Percentiles rank a stretch among this genome's conserved stretches.
Evolutionary conservation across 2,797 vertebrate genomes (phyloP).

Genomic region (Taeniopygia guttata): DNA sequence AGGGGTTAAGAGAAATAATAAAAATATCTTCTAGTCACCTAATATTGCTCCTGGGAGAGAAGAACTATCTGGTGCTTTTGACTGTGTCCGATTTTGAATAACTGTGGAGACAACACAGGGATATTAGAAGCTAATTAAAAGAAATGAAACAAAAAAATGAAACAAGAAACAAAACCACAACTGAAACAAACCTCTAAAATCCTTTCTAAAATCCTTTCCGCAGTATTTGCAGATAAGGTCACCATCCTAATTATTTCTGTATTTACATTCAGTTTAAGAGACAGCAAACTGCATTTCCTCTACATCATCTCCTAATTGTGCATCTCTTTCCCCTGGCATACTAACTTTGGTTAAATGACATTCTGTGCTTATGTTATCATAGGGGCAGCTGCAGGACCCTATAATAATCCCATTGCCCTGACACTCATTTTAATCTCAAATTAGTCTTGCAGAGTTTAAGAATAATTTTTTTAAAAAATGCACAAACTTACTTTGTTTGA

Average conservation of each 20-base stretch:
- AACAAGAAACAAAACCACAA: background rate
- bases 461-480: background rate
- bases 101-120: constrained; percentile 67
- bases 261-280: background rate
- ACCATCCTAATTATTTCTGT: background rate
- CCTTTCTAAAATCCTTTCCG: background rate
- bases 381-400: background rate
- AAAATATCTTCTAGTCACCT: constrained; percentile 61
- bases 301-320: background rate
- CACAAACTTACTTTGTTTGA: constrained; percentile 77
- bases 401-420: background rate
- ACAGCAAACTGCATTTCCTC: background rate
- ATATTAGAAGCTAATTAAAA: background rate
- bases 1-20: background rate
- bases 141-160: background rate
- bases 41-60: constrained; percentile 74
- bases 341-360: background rate
- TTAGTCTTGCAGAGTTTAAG: background rate
- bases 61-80: constrained; percentile 68
- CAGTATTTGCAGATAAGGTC: background rate
- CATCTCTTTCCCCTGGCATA: background rate
- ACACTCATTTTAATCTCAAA: background rate
- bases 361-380: background rate
- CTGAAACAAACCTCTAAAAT: background rate
- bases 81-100: constrained; percentile 74